Conservation (phyloP, 2,888 invertebrate genomes). For the Lepidocyrtinus sp. region DNA sequence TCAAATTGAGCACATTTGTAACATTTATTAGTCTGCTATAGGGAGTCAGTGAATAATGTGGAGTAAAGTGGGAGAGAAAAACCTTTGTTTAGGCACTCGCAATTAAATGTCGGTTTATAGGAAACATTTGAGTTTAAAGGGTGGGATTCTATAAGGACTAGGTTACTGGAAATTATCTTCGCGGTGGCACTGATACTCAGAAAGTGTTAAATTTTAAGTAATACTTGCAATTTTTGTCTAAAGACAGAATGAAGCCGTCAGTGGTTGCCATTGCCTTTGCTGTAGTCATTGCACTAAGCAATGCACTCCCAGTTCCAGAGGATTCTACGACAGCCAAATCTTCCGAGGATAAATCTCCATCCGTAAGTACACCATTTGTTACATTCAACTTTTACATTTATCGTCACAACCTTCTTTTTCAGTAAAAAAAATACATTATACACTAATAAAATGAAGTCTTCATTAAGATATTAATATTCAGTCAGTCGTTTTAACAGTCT, state of each 20-base stretch:
- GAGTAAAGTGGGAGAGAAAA: neutral
- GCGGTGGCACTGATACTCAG: too few species aligned
- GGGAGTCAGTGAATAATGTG: neutral
- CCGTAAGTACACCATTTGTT: slow-evolving; percentile 47
- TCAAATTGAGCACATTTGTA: too few species aligned
- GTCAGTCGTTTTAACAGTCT: neutral
- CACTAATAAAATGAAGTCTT: too few species aligned
- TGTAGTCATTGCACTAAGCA: slow-evolving; percentile 62
- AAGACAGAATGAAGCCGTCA: slow-evolving; percentile 62
- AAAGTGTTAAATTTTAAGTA: too few species aligned
- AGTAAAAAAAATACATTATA: neutral
- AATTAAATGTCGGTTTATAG: too few species aligned
- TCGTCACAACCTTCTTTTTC: neutral
- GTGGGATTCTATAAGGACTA: too few species aligned
- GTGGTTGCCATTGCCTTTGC: slow-evolving; percentile 61
- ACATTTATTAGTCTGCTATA: too few species aligned
- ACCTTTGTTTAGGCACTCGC: neutral
- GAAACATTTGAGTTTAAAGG: too few species aligned
- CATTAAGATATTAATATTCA: neutral
- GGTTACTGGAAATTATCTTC: too few species aligned
- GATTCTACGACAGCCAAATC: slow-evolving; percentile 58
- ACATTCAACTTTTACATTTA: slow-evolving; percentile 24
- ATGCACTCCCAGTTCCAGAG: slow-evolving; percentile 66
- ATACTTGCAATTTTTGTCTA: too few species aligned
- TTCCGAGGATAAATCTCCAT: slow-evolving; percentile 56